phyloP scores from a whole-genome alignment of 2,113 vertebrate species.

The Butorides virescens region DNA sequence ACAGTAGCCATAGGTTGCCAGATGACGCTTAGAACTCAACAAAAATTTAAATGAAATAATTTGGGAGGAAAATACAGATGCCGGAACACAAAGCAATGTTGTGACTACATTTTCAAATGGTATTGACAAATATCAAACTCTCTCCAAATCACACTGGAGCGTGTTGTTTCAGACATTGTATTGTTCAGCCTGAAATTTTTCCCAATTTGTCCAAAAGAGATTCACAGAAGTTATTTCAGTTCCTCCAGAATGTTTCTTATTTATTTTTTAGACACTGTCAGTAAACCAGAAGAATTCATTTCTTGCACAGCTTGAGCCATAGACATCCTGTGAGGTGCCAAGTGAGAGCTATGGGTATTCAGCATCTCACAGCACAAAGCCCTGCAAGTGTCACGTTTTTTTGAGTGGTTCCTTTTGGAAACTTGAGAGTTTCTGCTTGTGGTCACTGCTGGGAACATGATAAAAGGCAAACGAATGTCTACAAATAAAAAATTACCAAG shows the following conservation, averaged over 20 bases:
- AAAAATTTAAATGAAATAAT: not conserved
- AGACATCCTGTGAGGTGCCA: not conserved
- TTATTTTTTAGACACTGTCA: not conserved
- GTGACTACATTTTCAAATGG: not conserved
- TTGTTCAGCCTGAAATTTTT: not conserved
- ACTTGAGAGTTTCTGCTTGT: not conserved
- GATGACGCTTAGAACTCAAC: not conserved
- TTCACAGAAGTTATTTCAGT: not conserved
- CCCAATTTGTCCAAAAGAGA: not conserved
- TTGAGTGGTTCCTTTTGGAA: not conserved
- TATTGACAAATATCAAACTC: not conserved
- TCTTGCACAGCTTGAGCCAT: not conserved
- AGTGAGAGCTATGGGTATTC: not conserved
- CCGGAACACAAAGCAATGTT: not conserved
- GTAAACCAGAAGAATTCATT: not conserved
- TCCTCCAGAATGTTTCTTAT: not conserved
- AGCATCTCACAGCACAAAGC: not conserved
- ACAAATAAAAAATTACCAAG: not conserved
- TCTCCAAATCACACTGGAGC: not conserved
- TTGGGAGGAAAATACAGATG: not conserved
- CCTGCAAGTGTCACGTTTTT: not conserved
- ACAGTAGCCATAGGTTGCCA: not conserved
- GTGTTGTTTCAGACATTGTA: not conserved
- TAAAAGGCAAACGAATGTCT: not conserved
- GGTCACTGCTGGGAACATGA: not conserved